A percentile compares a stretch with the other conserved stretches of the same genome.
phyloP scores from a whole-genome alignment of 2,797 vertebrate species.

The Vultur gryphus region DNA sequence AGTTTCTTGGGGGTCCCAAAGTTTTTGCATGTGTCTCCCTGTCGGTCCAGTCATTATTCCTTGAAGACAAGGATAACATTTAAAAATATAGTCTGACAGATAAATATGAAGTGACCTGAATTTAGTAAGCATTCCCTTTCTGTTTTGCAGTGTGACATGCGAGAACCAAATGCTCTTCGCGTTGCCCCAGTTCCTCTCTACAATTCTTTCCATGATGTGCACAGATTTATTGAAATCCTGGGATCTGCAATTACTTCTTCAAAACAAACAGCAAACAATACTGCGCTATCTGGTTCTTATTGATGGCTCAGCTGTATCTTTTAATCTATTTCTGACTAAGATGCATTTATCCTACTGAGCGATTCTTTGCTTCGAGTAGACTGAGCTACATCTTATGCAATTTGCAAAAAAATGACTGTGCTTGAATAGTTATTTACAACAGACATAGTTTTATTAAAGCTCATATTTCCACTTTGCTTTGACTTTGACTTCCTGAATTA shows the following conservation, averaged over 20 bases:
- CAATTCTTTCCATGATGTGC: conserved; percentile 91
- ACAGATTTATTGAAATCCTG: conserved; percentile 81
- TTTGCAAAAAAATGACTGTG: conserved; percentile 59
- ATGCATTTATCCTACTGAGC: conserved; percentile 49
- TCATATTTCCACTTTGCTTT: conserved; percentile 55
- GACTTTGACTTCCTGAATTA: conserved; percentile 36
- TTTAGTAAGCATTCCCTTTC: conserved; percentile 6
- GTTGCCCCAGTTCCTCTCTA: conserved; percentile 91
- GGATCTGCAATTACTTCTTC: conserved; percentile 71
- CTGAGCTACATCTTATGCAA: conserved; percentile 29
- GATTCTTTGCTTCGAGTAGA: conserved; percentile 34
- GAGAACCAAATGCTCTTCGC: conserved; percentile 85
- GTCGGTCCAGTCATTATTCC: background rate
- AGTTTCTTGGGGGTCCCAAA: background rate
- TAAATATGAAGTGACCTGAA: background rate
- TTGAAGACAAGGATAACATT: background rate
- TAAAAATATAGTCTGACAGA: background rate
- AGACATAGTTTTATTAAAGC: conserved; percentile 63
- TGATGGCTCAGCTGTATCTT: conserved; percentile 50
- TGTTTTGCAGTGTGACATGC: conserved; percentile 85
- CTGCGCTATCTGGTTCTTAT: conserved; percentile 13
- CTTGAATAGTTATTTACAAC: conserved; percentile 64
- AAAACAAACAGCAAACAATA: conserved; percentile 48
- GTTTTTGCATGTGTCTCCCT: background rate
- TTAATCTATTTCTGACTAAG: conserved; percentile 64